Conservation (phyloP, 1,140 invertebrate genomes). For the Drosophila grimshawi region DNA sequence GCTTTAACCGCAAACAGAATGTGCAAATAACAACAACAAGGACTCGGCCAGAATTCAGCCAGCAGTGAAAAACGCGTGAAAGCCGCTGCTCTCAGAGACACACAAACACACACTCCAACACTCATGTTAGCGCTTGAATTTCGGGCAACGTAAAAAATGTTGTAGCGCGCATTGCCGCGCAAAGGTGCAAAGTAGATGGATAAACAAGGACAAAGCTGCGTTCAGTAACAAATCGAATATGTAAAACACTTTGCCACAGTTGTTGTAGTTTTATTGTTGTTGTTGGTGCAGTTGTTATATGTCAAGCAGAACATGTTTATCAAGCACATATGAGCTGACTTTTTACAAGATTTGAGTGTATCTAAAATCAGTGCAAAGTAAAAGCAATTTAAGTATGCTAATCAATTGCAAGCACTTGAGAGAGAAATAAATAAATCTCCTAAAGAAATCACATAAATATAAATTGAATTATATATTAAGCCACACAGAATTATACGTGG, state of each 20-base stretch:
- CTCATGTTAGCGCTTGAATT: slow-evolving; percentile 14
- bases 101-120: slow-evolving; percentile 11
- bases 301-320: slow-evolving; percentile 43
- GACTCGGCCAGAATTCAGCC: slow-evolving; percentile 27
- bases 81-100: slow-evolving; percentile 29
- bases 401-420: slow-evolving; percentile 65
- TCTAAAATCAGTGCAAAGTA: slow-evolving; percentile 48
- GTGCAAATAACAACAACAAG: slow-evolving; percentile 37
- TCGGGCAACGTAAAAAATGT: slow-evolving; percentile 25
- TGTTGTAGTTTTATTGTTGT: background rate
- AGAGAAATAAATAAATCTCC: slow-evolving; percentile 61
- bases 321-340: slow-evolving; percentile 20
- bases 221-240: slow-evolving; percentile 43
- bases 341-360: slow-evolving; percentile 20
- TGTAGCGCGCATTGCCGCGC: slow-evolving; percentile 33
- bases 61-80: slow-evolving; percentile 63
- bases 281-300: background rate
- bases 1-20: slow-evolving; percentile 48
- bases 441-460: slow-evolving; percentile 47
- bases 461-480: slow-evolving; percentile 63
- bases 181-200: slow-evolving; percentile 67
- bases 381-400: slow-evolving; percentile 46
- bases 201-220: slow-evolving; percentile 65
- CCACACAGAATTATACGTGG: background rate
- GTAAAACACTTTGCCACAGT: slow-evolving; percentile 9